A percentile compares a stretch with the other conserved stretches of the same genome.
Evolutionary conservation across 2,888 invertebrate species (phyloP).

Genomic region (Caenorhabditis becei): DNA sequence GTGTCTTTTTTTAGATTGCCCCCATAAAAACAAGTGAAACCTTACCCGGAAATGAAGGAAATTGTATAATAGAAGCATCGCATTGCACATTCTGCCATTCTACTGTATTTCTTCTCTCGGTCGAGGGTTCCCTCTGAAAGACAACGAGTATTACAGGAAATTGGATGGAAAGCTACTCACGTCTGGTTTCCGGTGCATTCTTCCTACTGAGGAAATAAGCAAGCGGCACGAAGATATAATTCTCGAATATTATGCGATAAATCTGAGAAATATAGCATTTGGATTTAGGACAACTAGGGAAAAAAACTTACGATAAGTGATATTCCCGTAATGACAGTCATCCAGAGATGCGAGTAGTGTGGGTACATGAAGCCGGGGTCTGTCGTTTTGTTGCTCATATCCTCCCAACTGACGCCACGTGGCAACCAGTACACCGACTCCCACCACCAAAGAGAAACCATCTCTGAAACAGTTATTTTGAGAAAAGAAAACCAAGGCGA

Average conservation of each 20-base stretch:
- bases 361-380: constrained; percentile 68
- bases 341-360: constrained; percentile 68
- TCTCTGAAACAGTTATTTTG: constrained; percentile 31
- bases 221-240: constrained; percentile 52
- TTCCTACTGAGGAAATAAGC: constrained; percentile 60
- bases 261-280: constrained; percentile 12
- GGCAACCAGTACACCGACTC: constrained; percentile 78
- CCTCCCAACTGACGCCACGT: constrained; percentile 74
- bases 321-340: constrained; percentile 68
- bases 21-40: too few relatives aligned
- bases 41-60: constrained; percentile 73
- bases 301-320: constrained; percentile 62
- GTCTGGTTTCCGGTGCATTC: constrained; percentile 56
- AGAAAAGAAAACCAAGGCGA: not conserved
- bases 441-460: constrained; percentile 64
- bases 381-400: constrained; percentile 67
- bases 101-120: constrained; percentile 75
- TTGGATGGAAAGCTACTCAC: constrained; percentile 15
- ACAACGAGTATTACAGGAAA: not conserved
- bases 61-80: constrained; percentile 73
- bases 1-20: too few relatives aligned
- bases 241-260: constrained; percentile 61
- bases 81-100: constrained; percentile 80
- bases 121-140: constrained; percentile 64
- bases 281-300: not conserved